Evolutionary conservation across 2,797 vertebrate genomes (phyloP), one percentile per base, ranked within the genome.

Genomic region (Gallinago solitaria): DNA sequence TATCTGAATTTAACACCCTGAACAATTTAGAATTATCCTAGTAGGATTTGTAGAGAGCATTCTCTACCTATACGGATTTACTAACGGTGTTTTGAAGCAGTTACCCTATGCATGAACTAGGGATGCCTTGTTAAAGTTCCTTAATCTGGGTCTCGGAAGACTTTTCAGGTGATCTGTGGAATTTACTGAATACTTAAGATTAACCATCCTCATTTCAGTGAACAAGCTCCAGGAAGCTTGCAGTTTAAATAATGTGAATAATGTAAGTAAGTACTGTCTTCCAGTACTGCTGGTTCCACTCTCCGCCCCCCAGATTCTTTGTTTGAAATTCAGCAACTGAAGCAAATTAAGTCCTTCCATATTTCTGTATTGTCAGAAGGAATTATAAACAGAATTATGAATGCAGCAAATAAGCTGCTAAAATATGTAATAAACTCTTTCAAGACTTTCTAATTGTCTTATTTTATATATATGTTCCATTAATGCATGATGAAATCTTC

Each of bases 161-260:
- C 74, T 81, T 90, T 59, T 88, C 83, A 91, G 59, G 48, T 88
- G 50, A 90, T 96, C 64, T 47, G 20, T 87, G 89, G 61, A 92
- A 96, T 90, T 94, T 85, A 45, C 11, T 37, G 61, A 64, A 61
- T 86, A 47, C 37, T 90, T 83, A 67, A 87, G 65, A 75, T 69
- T 69, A 92, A 64, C 48, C 73, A 64, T 87, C 84, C 68, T 83
- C 18, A n/a, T 83, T 93, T 94, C 81, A 64, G 24, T 68, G 57
- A 83, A 50, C 33, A 85, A 80, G 45, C 45, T 87, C 25, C 47
- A 61, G 45, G 56, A 89, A 83, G 48, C 32, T 45, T 91, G 45
- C 47, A 39, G 37, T 80, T 93, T 74, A 69, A 82, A 74, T 67
- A 77, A 65, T 35, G 35, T 37, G 54, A 80, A 65, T 80, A 86